A percentile compares a stretch with the other conserved stretches of the same genome.
phyloP scores from a whole-genome alignment of 2,797 vertebrate species.

The Esox masquinongy region DNA sequence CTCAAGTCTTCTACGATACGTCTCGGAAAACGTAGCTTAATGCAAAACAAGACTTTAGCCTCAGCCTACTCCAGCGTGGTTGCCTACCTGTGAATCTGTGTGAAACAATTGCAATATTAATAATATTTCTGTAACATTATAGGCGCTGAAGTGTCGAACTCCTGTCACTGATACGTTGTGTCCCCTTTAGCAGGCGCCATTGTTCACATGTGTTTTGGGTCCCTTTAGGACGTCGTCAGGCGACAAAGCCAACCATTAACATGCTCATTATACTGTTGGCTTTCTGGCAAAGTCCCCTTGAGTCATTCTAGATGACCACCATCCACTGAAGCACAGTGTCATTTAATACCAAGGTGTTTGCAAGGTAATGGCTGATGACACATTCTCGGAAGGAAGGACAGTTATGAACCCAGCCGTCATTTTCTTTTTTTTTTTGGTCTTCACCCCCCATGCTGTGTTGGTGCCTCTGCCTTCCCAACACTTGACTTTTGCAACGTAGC shows the following conservation, averaged over 20 bases:
- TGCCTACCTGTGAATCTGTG: background rate
- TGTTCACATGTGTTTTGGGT: background rate
- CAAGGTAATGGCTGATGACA: background rate
- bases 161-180: too few relatives aligned
- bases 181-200: background rate
- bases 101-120: background rate
- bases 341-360: constrained; percentile 36
- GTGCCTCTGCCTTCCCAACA: constrained; percentile 5
- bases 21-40: too few relatives aligned
- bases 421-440: background rate
- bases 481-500: constrained; percentile 16
- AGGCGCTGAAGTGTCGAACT: background rate
- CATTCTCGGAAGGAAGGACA: background rate
- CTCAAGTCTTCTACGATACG: too few relatives aligned
- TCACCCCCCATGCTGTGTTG: background rate
- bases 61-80: too few relatives aligned
- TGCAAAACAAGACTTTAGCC: too few relatives aligned
- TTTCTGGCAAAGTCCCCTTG: constrained; percentile 25
- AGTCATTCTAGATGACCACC: constrained; percentile 38
- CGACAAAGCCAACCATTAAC: background rate
- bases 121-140: background rate
- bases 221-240: background rate
- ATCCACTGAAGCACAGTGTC: constrained; percentile 15
- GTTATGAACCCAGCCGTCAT: too few relatives aligned
- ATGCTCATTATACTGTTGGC: constrained; percentile 29